Evolutionary conservation across 2,888 invertebrate species (phyloP), one percentile per base, ranked within the genome.

Genomic region (Plutella xylostella): DNA sequence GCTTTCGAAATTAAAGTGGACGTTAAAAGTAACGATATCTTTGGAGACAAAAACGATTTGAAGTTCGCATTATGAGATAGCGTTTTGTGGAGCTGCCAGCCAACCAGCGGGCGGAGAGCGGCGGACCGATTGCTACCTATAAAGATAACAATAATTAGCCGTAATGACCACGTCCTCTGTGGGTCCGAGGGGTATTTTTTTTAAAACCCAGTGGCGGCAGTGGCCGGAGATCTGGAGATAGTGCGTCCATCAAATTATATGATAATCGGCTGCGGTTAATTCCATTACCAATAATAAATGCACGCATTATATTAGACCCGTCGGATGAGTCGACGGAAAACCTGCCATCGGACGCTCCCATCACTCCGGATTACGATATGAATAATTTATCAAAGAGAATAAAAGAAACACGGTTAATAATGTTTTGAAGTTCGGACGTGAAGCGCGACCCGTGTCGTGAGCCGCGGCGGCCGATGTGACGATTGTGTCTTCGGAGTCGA

Each of bases 271-370:
- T 70, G 65, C 73, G 62, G 82, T 82, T 83, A 82, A 82, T 83
- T 82, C 83, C 79, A 80, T 80, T 80, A 77, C 73, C 75, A 79
- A 79, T 83, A 79, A 80, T 82, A 83, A 83, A 83, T 80, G 82
- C 80, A 73, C 72, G 82, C 73, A 83, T 83, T 83, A 82, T 79
- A 76, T 80, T 78, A 77, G 73, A 75, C 72, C 77, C 72, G 79
- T 77, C 77, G 72, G 76, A 77, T 78, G 82, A 80, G 75, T 79
- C 76, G 78, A 65, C 76, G 71, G 73, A 72, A 75, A 68, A n/a
- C 71, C 55, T 56, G 65, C 56, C 69, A 64, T 64, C n/a, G 19
- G 34, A 14, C 72, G 69, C 70, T 72, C 65, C 75, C 73, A 77
- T 80, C 79, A 74, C 68, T 72, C 65, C 37, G 75, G 80, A 82